These are phyloP conservation scores for Carpatolechia fugitivella DNA, from an alignment of 2,888 invertebrate species.

Conservation along the genomic window DNA sequence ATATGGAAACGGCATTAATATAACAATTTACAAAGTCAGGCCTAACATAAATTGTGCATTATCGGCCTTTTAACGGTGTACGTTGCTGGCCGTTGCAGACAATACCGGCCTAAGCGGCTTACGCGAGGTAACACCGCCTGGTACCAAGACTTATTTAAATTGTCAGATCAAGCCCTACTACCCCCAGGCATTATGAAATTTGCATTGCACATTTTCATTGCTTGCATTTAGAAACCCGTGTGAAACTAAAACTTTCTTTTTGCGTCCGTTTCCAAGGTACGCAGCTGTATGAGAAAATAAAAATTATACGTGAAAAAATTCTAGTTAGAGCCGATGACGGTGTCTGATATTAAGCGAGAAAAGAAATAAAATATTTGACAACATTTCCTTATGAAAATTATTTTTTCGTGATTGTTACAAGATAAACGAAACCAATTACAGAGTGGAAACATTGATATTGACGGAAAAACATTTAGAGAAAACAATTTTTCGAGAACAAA, in stretches of 20 bases:
- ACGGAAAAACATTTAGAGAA: not conserved
- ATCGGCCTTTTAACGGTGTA: constrained; percentile 19
- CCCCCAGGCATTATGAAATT: constrained; percentile 8
- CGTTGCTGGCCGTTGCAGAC: constrained; percentile 20
- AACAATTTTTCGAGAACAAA: no score
- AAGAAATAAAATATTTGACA: not conserved
- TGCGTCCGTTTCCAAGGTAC: not conserved
- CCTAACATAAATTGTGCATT: constrained; percentile 17
- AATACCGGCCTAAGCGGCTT: constrained; percentile 23
- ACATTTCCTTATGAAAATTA: not conserved
- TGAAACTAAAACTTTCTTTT: not conserved
- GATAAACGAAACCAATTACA: constrained; percentile 1
- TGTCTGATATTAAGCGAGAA: not conserved
- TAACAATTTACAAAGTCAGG: constrained; percentile 7
- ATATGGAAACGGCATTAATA: not conserved
- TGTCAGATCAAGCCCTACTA: constrained; percentile 20
- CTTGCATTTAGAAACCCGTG: not conserved
- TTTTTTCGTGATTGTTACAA: constrained; percentile 1
- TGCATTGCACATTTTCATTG: not conserved
- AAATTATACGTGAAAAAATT: not conserved
- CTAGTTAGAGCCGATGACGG: not conserved
- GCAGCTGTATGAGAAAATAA: not conserved
- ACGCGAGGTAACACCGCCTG: constrained; percentile 17
- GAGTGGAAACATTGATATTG: not conserved
- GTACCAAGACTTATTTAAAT: constrained; percentile 21